Evolutionary conservation across 1,140 invertebrate genomes (phyloP).

Genomic region (Luehdorfia chinensis): DNA sequence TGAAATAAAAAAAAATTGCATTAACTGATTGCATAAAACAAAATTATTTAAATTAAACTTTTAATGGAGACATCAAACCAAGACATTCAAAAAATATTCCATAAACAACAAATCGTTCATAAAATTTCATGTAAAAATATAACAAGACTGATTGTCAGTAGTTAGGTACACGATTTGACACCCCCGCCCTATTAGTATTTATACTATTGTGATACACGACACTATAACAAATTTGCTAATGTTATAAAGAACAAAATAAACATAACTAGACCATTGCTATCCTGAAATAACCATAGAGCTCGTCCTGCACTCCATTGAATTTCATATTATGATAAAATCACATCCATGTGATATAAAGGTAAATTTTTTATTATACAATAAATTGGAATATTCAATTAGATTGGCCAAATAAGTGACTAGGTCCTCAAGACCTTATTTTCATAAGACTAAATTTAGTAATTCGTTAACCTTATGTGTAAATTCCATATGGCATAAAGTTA

Average conservation of each 20-base stretch:
- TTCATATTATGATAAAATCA: conserved; percentile 58
- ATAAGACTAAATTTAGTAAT: conserved; percentile 77
- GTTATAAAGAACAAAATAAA: conserved; percentile 72
- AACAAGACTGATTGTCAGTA: conserved; percentile 55
- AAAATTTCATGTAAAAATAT: conserved; percentile 73
- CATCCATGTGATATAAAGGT: conserved; percentile 58
- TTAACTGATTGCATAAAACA: conserved; percentile 77
- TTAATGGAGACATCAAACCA: conserved; percentile 76
- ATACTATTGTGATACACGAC: conserved; percentile 73
- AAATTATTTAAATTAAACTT: conserved; percentile 75
- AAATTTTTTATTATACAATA: conserved; percentile 72
- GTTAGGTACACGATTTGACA: conserved; percentile 73
- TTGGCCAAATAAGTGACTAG: conserved; percentile 76
- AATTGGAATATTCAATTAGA: conserved; percentile 74
- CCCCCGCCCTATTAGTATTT: conserved; percentile 69
- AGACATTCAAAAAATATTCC: conserved; percentile 69
- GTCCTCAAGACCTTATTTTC: conserved; percentile 68
- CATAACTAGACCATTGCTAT: conserved; percentile 76
- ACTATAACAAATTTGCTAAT: conserved; percentile 76
- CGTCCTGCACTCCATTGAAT: conserved; percentile 72
- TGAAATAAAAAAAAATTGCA: conserved; percentile 75
- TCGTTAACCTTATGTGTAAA: conserved; percentile 76
- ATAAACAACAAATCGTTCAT: conserved; percentile 74
- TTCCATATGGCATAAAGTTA: conserved; percentile 76
- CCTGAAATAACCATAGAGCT: conserved; percentile 69